Conservation (phyloP, 1,140 invertebrate genomes). For the Lucilia cuprina region DNA sequence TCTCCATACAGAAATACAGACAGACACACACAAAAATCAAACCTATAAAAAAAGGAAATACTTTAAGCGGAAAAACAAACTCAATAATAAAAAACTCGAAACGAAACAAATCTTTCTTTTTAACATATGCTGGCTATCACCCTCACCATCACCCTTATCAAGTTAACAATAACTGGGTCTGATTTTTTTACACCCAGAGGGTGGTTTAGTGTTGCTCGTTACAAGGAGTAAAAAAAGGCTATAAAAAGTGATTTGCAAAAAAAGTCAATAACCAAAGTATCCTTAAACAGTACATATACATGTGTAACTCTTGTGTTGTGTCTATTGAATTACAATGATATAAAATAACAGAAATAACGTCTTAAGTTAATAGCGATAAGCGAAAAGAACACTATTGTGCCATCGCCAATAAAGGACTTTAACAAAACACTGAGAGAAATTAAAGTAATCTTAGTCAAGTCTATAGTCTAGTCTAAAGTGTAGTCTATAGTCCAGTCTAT, state of each 20-base stretch:
- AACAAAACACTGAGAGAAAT: background rate
- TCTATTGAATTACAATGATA: background rate
- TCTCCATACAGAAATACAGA: conserved; percentile 12
- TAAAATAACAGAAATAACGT: conserved; percentile 20
- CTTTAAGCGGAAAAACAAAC: conserved; percentile 63
- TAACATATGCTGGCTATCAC: background rate
- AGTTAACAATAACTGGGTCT: too few relatives aligned
- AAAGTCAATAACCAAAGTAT: conserved; percentile 21
- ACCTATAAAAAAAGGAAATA: conserved; percentile 47
- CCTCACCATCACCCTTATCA: too few relatives aligned
- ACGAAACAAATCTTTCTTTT: background rate
- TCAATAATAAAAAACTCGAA: conserved; percentile 44
- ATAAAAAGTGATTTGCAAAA: conserved; percentile 33
- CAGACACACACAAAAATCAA: conserved; percentile 17
- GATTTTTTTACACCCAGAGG: background rate
- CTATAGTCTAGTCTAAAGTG: too few relatives aligned
- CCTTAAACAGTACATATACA: background rate
- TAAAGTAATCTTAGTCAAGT: background rate
- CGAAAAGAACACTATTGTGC: conserved; percentile 45
- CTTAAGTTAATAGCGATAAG: conserved; percentile 26
- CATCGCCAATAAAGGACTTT: conserved; percentile 43
- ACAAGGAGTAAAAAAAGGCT: background rate
- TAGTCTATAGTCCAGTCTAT: too few relatives aligned
- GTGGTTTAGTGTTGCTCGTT: background rate
- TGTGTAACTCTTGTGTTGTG: background rate